These are phyloP conservation scores for Lepus europaeus DNA, from an alignment of 2,113 vertebrate genomes.

Conservation along the genomic window DNA sequence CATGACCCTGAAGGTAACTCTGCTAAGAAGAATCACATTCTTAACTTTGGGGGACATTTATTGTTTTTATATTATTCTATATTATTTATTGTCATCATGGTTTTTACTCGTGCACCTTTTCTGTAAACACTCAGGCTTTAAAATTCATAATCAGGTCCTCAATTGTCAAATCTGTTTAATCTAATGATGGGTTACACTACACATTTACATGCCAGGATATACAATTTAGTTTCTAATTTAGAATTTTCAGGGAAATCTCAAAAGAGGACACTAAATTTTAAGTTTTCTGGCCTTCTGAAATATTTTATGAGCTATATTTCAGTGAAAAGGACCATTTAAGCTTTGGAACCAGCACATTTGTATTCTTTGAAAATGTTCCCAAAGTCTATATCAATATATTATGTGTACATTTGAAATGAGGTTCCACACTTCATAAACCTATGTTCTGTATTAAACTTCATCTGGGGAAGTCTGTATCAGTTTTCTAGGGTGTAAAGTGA, in stretches of 20 bases:
- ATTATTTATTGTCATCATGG: background rate
- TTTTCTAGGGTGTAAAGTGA: constrained; percentile 82
- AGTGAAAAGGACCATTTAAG: constrained; percentile 67
- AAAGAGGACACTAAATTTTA: constrained; percentile 67
- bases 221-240: constrained; percentile 63
- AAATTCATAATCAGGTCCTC: constrained; percentile 54
- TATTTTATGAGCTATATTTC: constrained; percentile 45
- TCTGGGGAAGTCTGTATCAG: constrained; percentile 80
- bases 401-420: constrained; percentile 77
- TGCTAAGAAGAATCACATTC: background rate
- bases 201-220: background rate
- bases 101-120: constrained; percentile 22
- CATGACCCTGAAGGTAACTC: background rate
- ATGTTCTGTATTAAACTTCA: constrained; percentile 82
- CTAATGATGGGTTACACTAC: constrained; percentile 58
- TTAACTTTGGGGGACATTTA: background rate
- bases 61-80: background rate
- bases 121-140: constrained; percentile 13
- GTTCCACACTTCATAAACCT: constrained; percentile 79
- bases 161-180: constrained; percentile 62
- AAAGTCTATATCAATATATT: constrained; percentile 73
- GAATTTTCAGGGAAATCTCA: constrained; percentile 68
- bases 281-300: constrained; percentile 49
- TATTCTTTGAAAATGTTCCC: constrained; percentile 70
- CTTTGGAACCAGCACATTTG: constrained; percentile 32